Percentiles rank a stretch among this genome's conserved stretches.
phyloP scores from a whole-genome alignment of 2,888 invertebrate species.

The Melinopterus prodromus region DNA sequence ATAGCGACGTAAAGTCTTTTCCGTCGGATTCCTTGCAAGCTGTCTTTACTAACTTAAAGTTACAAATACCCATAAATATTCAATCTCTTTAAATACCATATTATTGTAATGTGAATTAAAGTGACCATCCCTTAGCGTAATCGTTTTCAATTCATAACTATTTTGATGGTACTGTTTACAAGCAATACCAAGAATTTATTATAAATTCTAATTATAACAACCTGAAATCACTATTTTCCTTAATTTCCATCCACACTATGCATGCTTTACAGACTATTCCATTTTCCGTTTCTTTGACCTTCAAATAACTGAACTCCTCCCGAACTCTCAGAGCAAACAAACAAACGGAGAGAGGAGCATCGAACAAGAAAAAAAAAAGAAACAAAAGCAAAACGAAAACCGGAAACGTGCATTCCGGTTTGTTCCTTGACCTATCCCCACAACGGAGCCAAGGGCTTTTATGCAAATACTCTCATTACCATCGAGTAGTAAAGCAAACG shows the following conservation, averaged over 20 bases:
- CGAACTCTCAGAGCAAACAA: not conserved
- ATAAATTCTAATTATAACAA: no score
- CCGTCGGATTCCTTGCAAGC: no score
- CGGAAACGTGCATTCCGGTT: not conserved
- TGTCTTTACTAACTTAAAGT: no score
- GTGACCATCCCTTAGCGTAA: no score
- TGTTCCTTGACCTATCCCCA: constrained; percentile 48
- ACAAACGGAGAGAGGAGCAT: not conserved
- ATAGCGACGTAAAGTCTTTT: no score
- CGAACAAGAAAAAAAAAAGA: constrained; percentile 10
- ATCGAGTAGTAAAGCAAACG: constrained; percentile 11
- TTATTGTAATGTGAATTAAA: no score
- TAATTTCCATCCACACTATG: not conserved
- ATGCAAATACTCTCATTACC: constrained; percentile 47
- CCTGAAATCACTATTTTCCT: not conserved
- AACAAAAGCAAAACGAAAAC: not conserved
- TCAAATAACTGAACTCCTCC: not conserved
- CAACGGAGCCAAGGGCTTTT: constrained; percentile 37
- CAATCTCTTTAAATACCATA: no score
- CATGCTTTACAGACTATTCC: not conserved
- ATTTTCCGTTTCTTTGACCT: not conserved
- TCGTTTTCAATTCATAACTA: no score
- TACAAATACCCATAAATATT: no score
- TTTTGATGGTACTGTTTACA: no score
- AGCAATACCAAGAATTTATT: no score